Evolutionary conservation across 2,888 invertebrate species (phyloP).

Genomic region (Miltochrista miniata): DNA sequence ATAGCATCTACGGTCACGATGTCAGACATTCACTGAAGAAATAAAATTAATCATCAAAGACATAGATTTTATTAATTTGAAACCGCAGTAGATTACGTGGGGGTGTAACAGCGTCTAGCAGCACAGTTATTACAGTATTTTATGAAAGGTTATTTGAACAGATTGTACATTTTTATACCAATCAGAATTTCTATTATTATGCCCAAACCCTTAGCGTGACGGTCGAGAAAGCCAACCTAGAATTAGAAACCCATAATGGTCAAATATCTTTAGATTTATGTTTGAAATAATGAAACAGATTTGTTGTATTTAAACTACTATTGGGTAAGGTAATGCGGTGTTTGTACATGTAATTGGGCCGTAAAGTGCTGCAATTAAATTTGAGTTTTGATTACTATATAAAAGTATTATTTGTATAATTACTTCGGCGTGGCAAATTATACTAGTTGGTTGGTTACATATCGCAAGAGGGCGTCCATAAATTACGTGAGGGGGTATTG

Average conservation of each 20-base stretch:
- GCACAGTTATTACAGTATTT: too few species aligned
- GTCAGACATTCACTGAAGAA: too few species aligned
- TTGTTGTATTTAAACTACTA: conserved; percentile 45
- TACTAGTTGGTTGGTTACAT: conserved; percentile 7
- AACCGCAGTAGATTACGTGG: too few species aligned
- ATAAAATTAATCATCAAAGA: too few species aligned
- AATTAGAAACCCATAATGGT: conserved; percentile 70
- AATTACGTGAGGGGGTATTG: too few species aligned
- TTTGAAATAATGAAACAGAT: conserved; percentile 24
- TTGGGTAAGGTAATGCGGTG: conserved; percentile 23
- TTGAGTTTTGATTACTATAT: conserved; percentile 2
- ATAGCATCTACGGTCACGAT: too few species aligned
- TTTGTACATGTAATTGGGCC: conserved; percentile 32
- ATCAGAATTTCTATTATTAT: not conserved
- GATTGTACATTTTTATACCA: too few species aligned
- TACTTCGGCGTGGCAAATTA: conserved; percentile 12
- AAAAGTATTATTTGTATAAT: conserved; percentile 4
- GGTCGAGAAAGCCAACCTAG: conserved; percentile 53
- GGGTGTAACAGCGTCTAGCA: too few species aligned
- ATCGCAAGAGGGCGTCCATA: too few species aligned
- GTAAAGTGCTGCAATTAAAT: conserved; percentile 16
- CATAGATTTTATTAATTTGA: too few species aligned
- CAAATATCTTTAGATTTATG: conserved; percentile 73
- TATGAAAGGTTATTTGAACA: too few species aligned
- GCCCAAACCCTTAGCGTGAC: not conserved